Base-by-base conservation (phyloP, 2,888 invertebrate genomes). In the Daptonema setosum region DNA sequence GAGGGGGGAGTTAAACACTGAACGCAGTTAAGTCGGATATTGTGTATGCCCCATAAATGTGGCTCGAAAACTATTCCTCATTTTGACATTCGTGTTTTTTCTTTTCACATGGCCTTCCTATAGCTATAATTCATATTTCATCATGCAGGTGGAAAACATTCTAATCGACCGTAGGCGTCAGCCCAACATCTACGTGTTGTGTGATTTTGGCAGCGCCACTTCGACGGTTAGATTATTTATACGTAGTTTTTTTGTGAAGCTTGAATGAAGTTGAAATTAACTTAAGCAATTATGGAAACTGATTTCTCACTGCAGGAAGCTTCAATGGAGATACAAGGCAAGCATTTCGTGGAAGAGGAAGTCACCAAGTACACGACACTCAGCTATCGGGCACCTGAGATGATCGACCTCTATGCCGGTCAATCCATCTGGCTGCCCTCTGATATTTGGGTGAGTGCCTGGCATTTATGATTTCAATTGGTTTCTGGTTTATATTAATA, bases 141-240 rank as follows among this genome's bases (percentile, higher is more conserved):
- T 14, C 8, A n/a, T 66, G 35, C 66, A 83, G 83, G 80, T 87
- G 60, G 87, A 87, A 74, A 87, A 87, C 75, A 83, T 87, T 67
- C 75, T 87, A 64, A 78, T 83, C 64, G 80, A 81, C 64, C 83
- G 85, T 67, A 78, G 77, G 63, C 84, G 84, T 48, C 63, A 55
- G 30, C 64, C 63, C 28, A 62, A 63, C 41, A 71, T 69, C 62
- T 86, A 82, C 73, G 83, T 90, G 52, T 75, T 88, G 50, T 90
- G 88, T 75, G 88, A 88, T 77, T 90, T 88, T 77, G 88, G 88
- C 50, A 87, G 87, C 63, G 85, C 87, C 22, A 88, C 87, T n/a
- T 83, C 82, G 35, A 80, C 83, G 69, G 68, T 66, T 48, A 3
- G 11, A 22, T 17, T n/a, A 45, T n/a, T 35, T 35, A 35, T 8